Evolutionary conservation across 2,113 vertebrate species (phyloP), one percentile per base, ranked within the genome.

Genomic region (Caloenas nicobarica): DNA sequence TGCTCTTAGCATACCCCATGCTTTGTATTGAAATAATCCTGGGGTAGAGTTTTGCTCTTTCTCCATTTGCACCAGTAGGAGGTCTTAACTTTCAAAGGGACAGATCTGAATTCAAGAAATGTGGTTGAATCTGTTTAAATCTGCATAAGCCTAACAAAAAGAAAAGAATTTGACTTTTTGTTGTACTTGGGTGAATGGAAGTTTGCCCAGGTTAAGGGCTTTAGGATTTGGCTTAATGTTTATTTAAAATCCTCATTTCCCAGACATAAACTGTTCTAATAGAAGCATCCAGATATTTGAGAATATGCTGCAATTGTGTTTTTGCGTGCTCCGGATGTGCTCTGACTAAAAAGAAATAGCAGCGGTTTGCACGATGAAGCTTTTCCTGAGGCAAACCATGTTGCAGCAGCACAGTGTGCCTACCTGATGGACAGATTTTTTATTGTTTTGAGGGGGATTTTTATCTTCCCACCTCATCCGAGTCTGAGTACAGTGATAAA

Each of bases 211-310:
- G 77, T 92, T 94, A 90, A 95, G 51, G 86, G 83, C 73, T 96
- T 92, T 62, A 95, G 61, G 73, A 76, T 93, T 95, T 96, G 51
- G 42, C 81, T 94, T 50, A n/a, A 9, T 91, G 50, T 95, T 95
- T 96, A 91, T 95, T 95, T 95, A 80, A 89, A 95, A 93, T 94
- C 73, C 42, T 93, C 31, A 60, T 88, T 96, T 95, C 71, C 68
- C 79, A 96, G 91, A 94, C 56, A 79, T 86, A 90, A 95, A 86
- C 78, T 83, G 15, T 87, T 96, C 76, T 91, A 91, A 74, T 86
- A 58, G 94, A 82, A 87, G 86, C 71, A 66, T 92, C 81, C 89
- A 93, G 87, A 96, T 95, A 93, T 88, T 93, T 94, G 80, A 93
- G 81, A 94, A 83, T 86, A 93, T 65, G 68, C 80, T 60, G 26